Evolutionary conservation across 2,113 vertebrate genomes (phyloP), one percentile per base, ranked within the genome.

Genomic region (Scomber japonicus): DNA sequence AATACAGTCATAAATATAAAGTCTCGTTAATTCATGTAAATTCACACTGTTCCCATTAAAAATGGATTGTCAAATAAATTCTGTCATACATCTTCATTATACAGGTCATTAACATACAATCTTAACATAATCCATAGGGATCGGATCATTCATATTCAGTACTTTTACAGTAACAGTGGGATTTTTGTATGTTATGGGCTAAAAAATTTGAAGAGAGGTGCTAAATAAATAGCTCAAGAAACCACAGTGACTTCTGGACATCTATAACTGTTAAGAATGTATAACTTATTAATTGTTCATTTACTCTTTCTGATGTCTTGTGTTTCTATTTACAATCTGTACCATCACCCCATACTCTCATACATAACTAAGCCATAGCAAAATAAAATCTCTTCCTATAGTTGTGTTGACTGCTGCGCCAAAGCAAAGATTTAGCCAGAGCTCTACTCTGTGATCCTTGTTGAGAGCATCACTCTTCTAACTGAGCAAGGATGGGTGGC

Each of bases 61-160:
- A 86, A 78, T 59, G 71, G 85, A 92, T 85, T 89, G 89, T 94
- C 85, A 77, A 71, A 89, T 78, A 91, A 80, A 86, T 89, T 88
- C 82, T 49, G 27, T 56, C 31, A 63, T 21, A 27, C 1, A 45
- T 71, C 63, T 78, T 87, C 74, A 82, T 79, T n/a, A 17, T 31
- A 61, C 49, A 69, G 24, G 21, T 65, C 64, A 46, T 48, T 69
- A 71, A 49, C 15, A 79, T 65, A 78, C 66, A 61, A 75, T 82
- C 78, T 72, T 31, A 21, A 66, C 56, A 49, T 44, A 13, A 35
- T 83, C 50, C 62, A 15, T 46, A n/a, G 44, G 45, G 53, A 2
- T 80, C 57, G 10, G 30, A 59, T 70, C 31, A 12, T 31, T 67
- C 40, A 17, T 2, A 45, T 21, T 69, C 44, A 50, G 44, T 53